These are phyloP conservation scores for Tetheella fluctuosa DNA, from an alignment of 2,888 invertebrate genomes.

Conservation along the genomic window DNA sequence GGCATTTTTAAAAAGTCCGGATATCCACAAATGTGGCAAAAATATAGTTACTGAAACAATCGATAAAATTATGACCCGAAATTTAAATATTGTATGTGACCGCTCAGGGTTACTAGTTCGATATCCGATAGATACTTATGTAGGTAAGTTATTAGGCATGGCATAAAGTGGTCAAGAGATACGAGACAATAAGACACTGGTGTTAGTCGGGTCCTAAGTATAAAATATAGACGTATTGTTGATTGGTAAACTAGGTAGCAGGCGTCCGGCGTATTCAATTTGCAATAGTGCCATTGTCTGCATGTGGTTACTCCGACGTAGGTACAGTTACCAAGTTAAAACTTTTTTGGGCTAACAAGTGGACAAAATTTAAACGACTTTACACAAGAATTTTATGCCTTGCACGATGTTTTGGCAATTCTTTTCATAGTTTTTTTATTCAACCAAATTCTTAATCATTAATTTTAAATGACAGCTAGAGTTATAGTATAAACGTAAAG, in stretches of 20 bases:
- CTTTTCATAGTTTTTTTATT: no score
- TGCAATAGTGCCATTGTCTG: conserved; percentile 29
- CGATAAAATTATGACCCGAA: no score
- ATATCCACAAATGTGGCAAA: no score
- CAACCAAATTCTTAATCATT: no score
- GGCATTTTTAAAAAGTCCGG: background rate
- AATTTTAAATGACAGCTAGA: background rate
- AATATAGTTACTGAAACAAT: no score
- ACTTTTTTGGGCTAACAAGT: background rate
- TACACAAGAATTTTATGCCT: no score
- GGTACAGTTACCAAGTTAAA: conserved; percentile 17
- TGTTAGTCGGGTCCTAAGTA: background rate
- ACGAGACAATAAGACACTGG: background rate
- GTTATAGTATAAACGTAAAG: background rate
- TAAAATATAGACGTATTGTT: conserved; percentile 5
- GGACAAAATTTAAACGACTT: no score
- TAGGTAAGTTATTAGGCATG: background rate
- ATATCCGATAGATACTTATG: no score
- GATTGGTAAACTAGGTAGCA: conserved; percentile 10
- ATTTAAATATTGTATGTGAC: no score
- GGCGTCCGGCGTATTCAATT: conserved; percentile 20
- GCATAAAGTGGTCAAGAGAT: background rate
- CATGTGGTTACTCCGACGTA: conserved; percentile 22
- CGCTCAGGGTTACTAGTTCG: no score
- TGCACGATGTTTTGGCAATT: no score